Base-by-base conservation (phyloP, 2,888 invertebrate genomes). In the Dryobota labecula region DNA sequence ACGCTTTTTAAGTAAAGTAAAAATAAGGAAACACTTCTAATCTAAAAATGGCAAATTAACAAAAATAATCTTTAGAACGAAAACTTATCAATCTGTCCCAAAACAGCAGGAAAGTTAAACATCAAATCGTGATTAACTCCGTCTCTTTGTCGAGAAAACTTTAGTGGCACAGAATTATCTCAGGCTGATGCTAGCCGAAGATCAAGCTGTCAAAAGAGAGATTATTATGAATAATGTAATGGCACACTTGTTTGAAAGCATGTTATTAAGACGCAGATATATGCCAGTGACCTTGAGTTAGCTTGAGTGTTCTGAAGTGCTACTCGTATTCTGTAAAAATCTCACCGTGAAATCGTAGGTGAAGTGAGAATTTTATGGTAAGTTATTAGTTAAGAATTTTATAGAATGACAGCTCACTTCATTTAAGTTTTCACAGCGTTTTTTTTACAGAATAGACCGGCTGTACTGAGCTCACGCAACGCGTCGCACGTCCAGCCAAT, bases 31-130 rank as follows among this genome's bases (percentile, higher is more conserved):
- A 63, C 49, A 58, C 45, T 7, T 60, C 54, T 56, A 41, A 66
- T 63, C 30, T 60, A 70, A 78, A 76, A 38, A 43, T 61, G 18
- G 41, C 51, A 71, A 76, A 81, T 78, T 76, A 78, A 70, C 77
- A 81, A 81, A 81, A 78, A 66, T 76, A 66, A 49, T 53, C 20
- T 41, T 11, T 15, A 27, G 15, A 60, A 41, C 51, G 58, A 41
- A 54, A 73, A 67, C 33, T 78, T 78, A 56, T 77, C 69, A 80
- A 66, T 78, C 79, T 61, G 41, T 53, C 38, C n/a, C n/a, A 6
- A 43, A 66, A 54, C 62, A 75, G 15, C 11, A 2, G 15, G 24
- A 45, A 76, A 81, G 58, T 76, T 58, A 78, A 78, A 76, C 70
- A 78, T 33, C 61, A 76, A 61, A 66, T 43, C 49, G n/a, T 45